Conservation (phyloP, 1,140 invertebrate species). For the Bombyx mandarina region DNA sequence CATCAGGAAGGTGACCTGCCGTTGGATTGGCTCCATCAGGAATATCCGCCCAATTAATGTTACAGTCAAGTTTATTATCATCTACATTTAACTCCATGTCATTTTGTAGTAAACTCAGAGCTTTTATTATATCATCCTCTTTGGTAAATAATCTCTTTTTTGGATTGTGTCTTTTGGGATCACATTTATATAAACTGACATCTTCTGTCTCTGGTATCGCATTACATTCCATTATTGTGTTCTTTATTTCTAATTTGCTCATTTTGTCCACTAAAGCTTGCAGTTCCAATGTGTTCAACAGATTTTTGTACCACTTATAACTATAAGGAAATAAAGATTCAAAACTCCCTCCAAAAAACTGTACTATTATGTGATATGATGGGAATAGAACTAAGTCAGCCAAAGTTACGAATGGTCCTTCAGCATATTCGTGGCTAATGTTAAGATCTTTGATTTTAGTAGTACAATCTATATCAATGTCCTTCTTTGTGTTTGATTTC, state of each 20-base stretch:
- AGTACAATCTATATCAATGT: slow-evolving; percentile 40
- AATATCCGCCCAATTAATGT: slow-evolving; percentile 73
- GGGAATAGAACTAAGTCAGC: slow-evolving; percentile 88
- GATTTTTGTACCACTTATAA: slow-evolving; percentile 75
- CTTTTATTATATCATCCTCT: slow-evolving; percentile 80
- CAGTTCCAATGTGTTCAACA: slow-evolving; percentile 50
- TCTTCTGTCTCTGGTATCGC: slow-evolving; percentile 54
- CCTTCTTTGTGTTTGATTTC: slow-evolving; percentile 53
- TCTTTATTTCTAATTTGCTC: slow-evolving; percentile 15
- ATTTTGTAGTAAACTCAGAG: slow-evolving; percentile 59
- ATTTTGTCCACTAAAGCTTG: slow-evolving; percentile 31
- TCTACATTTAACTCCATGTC: slow-evolving; percentile 54
- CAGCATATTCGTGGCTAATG: slow-evolving; percentile 82
- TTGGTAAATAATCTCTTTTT: slow-evolving; percentile 81
- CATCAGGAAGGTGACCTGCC: slow-evolving; percentile 83
- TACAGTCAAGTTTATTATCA: slow-evolving; percentile 30
- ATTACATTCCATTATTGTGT: slow-evolving; percentile 19
- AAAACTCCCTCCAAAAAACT: slow-evolving; percentile 65
- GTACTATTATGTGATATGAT: slow-evolving; percentile 77
- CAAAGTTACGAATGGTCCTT: slow-evolving; percentile 86
- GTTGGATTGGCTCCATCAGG: slow-evolving; percentile 81
- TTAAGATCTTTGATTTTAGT: slow-evolving; percentile 70
- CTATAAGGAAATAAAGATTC: slow-evolving; percentile 75
- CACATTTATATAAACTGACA: slow-evolving; percentile 84
- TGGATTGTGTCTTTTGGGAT: slow-evolving; percentile 82